Percentiles rank a stretch among this genome's conserved stretches.
Conservation (phyloP, 2,888 invertebrate species). For the Gibbula magus region DNA sequence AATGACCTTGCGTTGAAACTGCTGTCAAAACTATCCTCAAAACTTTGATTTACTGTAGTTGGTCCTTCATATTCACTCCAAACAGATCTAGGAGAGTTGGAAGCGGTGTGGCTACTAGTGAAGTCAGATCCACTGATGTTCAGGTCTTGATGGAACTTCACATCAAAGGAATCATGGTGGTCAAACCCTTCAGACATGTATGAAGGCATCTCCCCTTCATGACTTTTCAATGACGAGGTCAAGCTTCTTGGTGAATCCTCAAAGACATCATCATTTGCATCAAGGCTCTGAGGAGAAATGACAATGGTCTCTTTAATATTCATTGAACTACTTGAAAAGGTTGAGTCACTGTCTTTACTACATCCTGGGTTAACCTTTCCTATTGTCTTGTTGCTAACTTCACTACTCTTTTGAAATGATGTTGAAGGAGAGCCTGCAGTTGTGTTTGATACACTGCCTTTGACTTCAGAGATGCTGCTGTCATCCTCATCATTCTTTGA, state of each 20-base stretch:
- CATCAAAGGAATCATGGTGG: background rate
- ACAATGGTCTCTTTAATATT: background rate
- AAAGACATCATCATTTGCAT: background rate
- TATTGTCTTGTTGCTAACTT: no score
- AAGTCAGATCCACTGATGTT: background rate
- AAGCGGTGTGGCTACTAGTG: background rate
- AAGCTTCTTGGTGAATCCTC: no score
- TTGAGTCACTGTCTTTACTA: background rate
- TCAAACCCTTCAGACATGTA: conserved; percentile 3
- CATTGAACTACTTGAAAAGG: no score
- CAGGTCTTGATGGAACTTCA: background rate
- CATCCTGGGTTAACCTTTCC: no score
- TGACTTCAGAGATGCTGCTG: background rate
- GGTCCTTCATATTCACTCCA: background rate
- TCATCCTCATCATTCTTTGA: background rate
- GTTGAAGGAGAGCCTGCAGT: background rate
- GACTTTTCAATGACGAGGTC: no score
- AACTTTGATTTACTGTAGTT: background rate
- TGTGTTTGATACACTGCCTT: background rate
- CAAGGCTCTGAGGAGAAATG: background rate
- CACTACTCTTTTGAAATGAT: no score
- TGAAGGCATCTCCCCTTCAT: background rate
- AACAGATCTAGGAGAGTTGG: background rate
- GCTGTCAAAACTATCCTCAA: background rate
- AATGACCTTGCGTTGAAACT: background rate